A percentile compares a stretch with the other conserved stretches of the same genome.
Conservation (phyloP, 2,797 vertebrate genomes). For the Siniperca obscura region DNA sequence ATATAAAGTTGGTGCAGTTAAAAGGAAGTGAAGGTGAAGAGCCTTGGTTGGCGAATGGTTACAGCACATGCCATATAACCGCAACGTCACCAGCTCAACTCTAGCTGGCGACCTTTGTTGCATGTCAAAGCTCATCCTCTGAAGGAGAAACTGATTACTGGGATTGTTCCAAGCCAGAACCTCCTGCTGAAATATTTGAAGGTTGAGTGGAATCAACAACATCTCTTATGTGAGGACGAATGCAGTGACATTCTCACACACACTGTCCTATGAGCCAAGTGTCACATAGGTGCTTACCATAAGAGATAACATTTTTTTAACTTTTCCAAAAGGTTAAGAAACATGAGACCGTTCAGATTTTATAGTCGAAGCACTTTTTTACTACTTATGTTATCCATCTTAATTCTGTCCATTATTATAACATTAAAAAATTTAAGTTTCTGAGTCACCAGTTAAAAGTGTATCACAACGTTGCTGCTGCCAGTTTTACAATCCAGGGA, state of each 20-base stretch:
- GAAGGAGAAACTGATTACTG: slow-evolving; percentile 15
- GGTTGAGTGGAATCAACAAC: slow-evolving; percentile 43
- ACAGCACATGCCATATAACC: no score
- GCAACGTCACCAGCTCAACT: no score
- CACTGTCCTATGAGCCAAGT: background rate
- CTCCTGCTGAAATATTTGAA: slow-evolving; percentile 41
- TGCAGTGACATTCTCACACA: slow-evolving; percentile 8
- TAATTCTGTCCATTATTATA: background rate
- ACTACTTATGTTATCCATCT: background rate
- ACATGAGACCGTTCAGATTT: background rate
- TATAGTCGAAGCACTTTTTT: background rate
- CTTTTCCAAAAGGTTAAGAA: background rate
- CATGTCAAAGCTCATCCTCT: background rate
- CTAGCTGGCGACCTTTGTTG: no score
- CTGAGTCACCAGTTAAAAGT: background rate
- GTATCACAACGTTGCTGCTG: background rate
- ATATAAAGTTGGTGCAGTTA: background rate
- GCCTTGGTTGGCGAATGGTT: no score
- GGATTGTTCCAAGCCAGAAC: slow-evolving; percentile 25
- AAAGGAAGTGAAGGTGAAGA: slow-evolving; percentile 36
- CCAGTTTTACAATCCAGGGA: background rate
- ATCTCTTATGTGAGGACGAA: slow-evolving; percentile 32
- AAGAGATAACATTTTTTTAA: slow-evolving; percentile 7
- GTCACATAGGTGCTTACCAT: slow-evolving; percentile 11
- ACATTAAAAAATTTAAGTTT: background rate